phyloP scores from a whole-genome alignment of 2,797 vertebrate genomes.

The Amblyopsis hoosieri region DNA sequence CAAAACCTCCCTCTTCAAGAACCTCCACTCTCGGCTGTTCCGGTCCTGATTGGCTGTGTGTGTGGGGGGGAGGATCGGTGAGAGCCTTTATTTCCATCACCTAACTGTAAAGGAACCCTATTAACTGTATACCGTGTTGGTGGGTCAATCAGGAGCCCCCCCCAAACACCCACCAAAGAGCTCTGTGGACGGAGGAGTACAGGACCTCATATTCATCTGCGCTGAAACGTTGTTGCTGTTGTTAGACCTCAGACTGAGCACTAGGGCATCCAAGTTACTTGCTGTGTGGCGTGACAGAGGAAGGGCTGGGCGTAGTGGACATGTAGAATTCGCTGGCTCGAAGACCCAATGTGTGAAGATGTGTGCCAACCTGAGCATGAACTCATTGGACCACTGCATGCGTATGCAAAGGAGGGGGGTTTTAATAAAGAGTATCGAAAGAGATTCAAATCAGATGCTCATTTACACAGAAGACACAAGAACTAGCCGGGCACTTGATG shows the following conservation, averaged over 20 bases:
- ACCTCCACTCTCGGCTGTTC: constrained; percentile 72
- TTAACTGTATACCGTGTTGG: no score
- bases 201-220: no score
- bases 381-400: constrained; percentile 9
- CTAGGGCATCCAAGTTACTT: neutral
- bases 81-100: no score
- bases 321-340: constrained; percentile 51
- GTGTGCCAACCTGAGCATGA: constrained; percentile 12
- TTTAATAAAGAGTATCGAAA: constrained; percentile 9
- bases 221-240: no score
- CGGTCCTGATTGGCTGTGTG: constrained; percentile 49
- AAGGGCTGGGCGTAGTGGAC: constrained; percentile 10
- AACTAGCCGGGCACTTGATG: neutral
- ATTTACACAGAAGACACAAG: constrained; percentile 9
- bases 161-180: no score
- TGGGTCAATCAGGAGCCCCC: no score
- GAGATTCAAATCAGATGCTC: neutral
- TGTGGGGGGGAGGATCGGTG: no score
- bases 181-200: no score
- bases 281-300: constrained; percentile 13
- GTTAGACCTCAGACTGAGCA: neutral
- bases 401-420: constrained; percentile 9
- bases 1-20: constrained; percentile 72
- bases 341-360: constrained; percentile 16
- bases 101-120: no score